Conservation (phyloP, 1,140 invertebrate genomes). For the Panulirus ornatus region DNA sequence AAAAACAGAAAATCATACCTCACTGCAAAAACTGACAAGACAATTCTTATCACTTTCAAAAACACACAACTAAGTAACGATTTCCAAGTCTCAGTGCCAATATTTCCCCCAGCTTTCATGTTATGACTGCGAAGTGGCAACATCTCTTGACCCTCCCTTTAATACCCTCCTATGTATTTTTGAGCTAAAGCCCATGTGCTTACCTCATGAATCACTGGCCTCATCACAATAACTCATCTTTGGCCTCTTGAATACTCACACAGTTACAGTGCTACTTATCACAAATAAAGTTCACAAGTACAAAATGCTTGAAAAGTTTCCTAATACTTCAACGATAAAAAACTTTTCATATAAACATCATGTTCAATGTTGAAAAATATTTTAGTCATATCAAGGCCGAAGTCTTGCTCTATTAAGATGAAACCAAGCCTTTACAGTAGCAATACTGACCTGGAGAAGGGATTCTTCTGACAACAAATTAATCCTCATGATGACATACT, state of each 20-base stretch:
- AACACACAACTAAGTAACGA: no score
- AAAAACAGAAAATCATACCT: slow-evolving; percentile 43
- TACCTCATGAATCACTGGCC: slow-evolving; percentile 57
- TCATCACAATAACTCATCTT: slow-evolving; percentile 51
- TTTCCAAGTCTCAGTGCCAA: slow-evolving; percentile 1
- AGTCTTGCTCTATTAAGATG: neutral
- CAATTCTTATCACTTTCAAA: no score
- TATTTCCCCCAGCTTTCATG: neutral
- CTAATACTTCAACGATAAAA: slow-evolving; percentile 29
- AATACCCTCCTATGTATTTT: slow-evolving; percentile 31
- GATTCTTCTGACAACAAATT: neutral
- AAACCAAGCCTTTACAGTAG: no score
- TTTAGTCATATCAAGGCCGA: slow-evolving; percentile 15
- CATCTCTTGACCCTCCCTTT: slow-evolving; percentile 34
- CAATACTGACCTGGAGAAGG: neutral
- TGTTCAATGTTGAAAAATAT: slow-evolving; percentile 49
- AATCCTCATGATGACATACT: neutral
- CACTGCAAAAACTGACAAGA: neutral
- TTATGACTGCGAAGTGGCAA: neutral
- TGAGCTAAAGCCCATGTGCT: slow-evolving; percentile 15
- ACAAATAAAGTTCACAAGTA: slow-evolving; percentile 36
- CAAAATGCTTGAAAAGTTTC: slow-evolving; percentile 35
- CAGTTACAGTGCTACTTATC: slow-evolving; percentile 43
- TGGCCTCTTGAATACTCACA: slow-evolving; percentile 67
- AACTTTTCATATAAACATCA: slow-evolving; percentile 3